phyloP scores from a whole-genome alignment of 2,888 invertebrate species.

The Megamerina dolium region DNA sequence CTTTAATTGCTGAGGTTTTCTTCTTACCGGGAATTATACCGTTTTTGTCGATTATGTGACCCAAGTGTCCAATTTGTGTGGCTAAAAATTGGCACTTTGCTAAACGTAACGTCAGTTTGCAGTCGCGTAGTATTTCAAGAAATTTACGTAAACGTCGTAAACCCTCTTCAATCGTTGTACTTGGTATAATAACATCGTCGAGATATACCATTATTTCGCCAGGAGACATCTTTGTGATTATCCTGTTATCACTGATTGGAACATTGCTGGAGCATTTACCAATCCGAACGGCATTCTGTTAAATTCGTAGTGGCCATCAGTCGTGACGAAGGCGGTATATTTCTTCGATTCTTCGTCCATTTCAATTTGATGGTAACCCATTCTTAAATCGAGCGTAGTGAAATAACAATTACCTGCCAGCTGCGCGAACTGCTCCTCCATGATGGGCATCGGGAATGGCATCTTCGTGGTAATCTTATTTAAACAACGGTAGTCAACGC shows the following conservation, averaged over 20 bases:
- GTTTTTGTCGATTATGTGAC: neutral
- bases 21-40: neutral
- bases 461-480: conserved; percentile 17
- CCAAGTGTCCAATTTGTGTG: neutral
- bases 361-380: conserved; percentile 19
- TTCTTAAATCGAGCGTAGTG: conserved; percentile 13
- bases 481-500: conserved; percentile 17
- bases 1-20: neutral
- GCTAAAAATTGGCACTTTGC: conserved; percentile 17
- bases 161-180: conserved; percentile 12
- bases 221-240: conserved; percentile 5
- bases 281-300: conserved; percentile 20
- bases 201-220: conserved; percentile 17
- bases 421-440: conserved; percentile 21
- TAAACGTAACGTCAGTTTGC: conserved; percentile 17
- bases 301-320: conserved; percentile 17
- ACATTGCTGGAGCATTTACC: conserved; percentile 17
- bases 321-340: conserved; percentile 17
- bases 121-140: conserved; percentile 11
- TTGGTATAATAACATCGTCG: conserved; percentile 20
- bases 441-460: conserved; percentile 19
- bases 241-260: conserved; percentile 16
- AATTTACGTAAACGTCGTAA: conserved; percentile 12
- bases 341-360: conserved; percentile 8
- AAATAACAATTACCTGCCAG: conserved; percentile 16